These are phyloP conservation scores for Lynx canadensis DNA, from an alignment of 2,113 vertebrate genomes.

Conservation along the genomic window DNA sequence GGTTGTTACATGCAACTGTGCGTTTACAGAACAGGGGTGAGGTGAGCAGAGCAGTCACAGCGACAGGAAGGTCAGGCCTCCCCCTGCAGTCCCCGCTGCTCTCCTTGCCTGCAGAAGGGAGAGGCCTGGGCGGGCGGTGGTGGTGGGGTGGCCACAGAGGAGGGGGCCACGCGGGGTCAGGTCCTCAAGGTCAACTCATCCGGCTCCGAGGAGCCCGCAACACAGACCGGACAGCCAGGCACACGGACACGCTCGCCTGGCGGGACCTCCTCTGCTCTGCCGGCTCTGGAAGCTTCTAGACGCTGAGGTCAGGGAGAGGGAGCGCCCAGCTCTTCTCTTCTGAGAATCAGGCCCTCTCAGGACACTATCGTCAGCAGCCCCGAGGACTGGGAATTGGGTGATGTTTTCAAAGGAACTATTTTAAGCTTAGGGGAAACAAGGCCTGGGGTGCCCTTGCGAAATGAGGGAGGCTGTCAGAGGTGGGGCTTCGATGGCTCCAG, in stretches of 20 bases:
- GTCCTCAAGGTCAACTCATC: not conserved
- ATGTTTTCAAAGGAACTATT: not conserved
- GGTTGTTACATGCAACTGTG: no score
- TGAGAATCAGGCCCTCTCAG: not conserved
- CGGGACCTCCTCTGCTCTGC: not conserved
- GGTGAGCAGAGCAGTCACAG: not conserved
- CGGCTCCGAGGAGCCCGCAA: not conserved
- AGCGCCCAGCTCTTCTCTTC: not conserved
- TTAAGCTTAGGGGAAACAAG: not conserved
- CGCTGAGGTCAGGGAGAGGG: not conserved
- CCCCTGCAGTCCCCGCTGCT: not conserved
- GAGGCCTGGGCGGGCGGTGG: not conserved
- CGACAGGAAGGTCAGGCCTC: not conserved
- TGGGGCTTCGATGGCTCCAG: fast-evolving
- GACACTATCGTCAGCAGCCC: not conserved
- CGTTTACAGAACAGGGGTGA: not conserved
- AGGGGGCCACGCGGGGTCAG: not conserved
- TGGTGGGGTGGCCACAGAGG: not conserved
- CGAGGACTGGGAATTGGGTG: not conserved
- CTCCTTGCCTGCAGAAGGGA: not conserved
- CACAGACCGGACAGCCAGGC: not conserved
- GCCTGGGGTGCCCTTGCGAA: not conserved
- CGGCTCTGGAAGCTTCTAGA: not conserved
- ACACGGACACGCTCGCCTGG: not conserved
- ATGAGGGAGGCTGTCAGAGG: not conserved